These are phyloP conservation scores for Dicycla oo DNA, from an alignment of 2,888 invertebrate species.

Conservation along the genomic window DNA sequence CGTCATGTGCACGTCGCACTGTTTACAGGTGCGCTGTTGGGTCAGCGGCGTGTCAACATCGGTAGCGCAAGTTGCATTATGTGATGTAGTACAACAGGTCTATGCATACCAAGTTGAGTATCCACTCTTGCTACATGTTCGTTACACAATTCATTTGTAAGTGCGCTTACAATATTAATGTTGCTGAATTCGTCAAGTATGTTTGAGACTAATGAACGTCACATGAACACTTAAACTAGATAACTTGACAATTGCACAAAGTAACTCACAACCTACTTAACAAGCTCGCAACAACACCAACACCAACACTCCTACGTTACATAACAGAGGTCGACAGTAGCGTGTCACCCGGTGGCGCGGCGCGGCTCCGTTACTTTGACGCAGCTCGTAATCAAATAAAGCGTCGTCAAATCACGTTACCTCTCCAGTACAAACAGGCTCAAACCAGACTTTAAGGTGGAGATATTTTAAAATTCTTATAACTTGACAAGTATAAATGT, in stretches of 20 bases:
- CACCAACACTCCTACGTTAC: slow-evolving; percentile 11
- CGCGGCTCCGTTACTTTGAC: slow-evolving; percentile 53
- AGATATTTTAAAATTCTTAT: slow-evolving; percentile 13
- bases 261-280: slow-evolving; percentile 13
- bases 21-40: slow-evolving; percentile 27
- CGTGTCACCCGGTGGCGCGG: slow-evolving; percentile 21
- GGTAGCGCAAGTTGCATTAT: background rate
- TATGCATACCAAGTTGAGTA: background rate
- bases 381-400: slow-evolving; percentile 57
- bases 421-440: slow-evolving; percentile 30
- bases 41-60: slow-evolving; percentile 30
- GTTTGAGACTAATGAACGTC: background rate
- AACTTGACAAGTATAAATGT: slow-evolving; percentile 13
- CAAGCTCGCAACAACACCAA: slow-evolving; percentile 1
- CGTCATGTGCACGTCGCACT: slow-evolving; percentile 23
- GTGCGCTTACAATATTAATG: background rate
- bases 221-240: background rate
- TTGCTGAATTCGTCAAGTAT: background rate
- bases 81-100: slow-evolving; percentile 7
- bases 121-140: background rate
- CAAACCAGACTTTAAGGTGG: slow-evolving; percentile 3
- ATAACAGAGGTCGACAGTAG: slow-evolving; percentile 27
- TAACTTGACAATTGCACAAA: slow-evolving; percentile 11
- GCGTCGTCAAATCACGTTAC: slow-evolving; percentile 40
- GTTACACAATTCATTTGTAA: background rate